Evolutionary conservation across 2,113 vertebrate species (phyloP).

Genomic region (Pitta sordida): DNA sequence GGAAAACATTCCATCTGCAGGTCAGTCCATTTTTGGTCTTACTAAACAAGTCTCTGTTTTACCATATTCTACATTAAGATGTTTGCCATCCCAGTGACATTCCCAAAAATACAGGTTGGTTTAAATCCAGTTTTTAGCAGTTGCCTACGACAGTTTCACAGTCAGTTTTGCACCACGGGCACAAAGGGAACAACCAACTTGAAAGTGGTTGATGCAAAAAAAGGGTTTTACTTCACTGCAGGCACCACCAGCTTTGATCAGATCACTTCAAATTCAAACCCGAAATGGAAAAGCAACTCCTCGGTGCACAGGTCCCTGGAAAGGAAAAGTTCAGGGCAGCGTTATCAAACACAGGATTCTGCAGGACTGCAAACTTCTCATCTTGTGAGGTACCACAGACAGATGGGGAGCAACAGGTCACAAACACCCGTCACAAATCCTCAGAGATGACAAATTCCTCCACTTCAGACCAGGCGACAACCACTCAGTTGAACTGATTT

Average conservation of each 20-base stretch:
- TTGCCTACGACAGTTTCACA: neutral
- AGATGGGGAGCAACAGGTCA: neutral
- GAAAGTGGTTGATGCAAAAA: slow-evolving; percentile 11
- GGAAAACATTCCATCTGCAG: neutral
- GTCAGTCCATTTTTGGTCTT: neutral
- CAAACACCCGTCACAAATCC: neutral
- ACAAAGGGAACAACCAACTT: slow-evolving; percentile 58
- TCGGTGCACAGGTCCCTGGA: neutral
- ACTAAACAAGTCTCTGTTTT: neutral
- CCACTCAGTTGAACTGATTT: neutral
- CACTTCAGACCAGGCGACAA: neutral
- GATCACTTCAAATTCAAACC: neutral
- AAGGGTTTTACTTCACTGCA: slow-evolving; percentile 4
- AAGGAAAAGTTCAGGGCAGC: neutral
- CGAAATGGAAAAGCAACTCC: neutral
- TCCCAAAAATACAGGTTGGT: slow-evolving; percentile 39
- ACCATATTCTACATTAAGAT: neutral
- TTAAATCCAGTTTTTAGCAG: slow-evolving; percentile 21
- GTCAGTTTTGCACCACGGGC: neutral
- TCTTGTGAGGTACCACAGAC: neutral
- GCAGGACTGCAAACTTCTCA: neutral
- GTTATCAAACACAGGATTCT: neutral
- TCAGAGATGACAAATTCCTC: neutral
- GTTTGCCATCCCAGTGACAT: neutral
- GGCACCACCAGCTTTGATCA: slow-evolving; percentile 31